Conservation (phyloP, 2,888 invertebrate genomes). For the Phania funesta region DNA sequence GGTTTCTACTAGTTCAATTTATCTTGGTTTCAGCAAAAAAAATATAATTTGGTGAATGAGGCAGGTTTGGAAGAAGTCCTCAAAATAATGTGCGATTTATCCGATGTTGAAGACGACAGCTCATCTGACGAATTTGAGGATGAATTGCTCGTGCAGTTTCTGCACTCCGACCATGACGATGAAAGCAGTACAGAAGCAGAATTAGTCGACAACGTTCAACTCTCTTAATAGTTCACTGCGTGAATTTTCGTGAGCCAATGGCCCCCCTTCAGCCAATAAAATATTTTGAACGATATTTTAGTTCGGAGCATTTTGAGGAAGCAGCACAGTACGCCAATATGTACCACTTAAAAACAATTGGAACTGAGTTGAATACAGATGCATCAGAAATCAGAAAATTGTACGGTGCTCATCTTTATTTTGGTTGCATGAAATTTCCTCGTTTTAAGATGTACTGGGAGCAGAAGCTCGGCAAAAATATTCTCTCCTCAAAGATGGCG, state of each 20-base stretch:
- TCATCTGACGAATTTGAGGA: neutral
- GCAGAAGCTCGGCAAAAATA: no score
- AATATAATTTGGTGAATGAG: no score
- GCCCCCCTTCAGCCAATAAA: neutral
- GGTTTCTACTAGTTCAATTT: neutral
- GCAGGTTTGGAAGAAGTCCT: neutral
- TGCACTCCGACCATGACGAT: constrained; percentile 1
- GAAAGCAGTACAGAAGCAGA: neutral
- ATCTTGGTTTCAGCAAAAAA: neutral
- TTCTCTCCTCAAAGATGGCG: no score
- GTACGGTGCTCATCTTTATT: no score
- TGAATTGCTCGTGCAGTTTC: neutral
- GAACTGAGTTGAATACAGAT: constrained; percentile 9
- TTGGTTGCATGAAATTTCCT: constrained; percentile 1
- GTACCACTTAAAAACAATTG: constrained; percentile 11
- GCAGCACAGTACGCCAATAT: constrained; percentile 21
- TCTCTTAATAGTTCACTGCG: neutral
- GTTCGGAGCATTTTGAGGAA: constrained; percentile 22
- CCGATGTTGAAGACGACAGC: neutral
- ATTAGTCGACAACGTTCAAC: constrained; percentile 5
- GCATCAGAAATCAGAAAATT: neutral
- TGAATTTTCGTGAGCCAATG: neutral
- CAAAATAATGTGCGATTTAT: neutral
- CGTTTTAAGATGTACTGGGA: no score
- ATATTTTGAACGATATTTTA: neutral